A percentile compares a stretch with the other conserved stretches of the same genome.
Conservation (phyloP, 2,888 invertebrate species). For the Catocala fraxini region DNA sequence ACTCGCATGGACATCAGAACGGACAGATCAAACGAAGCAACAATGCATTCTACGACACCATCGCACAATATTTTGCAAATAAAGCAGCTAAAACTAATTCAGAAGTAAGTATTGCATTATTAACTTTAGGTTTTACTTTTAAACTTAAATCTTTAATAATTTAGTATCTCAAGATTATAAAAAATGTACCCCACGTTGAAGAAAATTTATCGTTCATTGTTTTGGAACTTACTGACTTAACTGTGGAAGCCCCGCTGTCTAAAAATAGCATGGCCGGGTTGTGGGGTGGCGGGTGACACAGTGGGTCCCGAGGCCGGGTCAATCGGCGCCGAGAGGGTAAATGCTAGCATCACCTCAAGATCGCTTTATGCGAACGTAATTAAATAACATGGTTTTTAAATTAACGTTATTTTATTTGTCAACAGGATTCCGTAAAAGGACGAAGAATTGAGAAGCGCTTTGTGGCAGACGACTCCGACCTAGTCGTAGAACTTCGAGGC, state of each 20-base stretch:
- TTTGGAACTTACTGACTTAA: slow-evolving; percentile 58
- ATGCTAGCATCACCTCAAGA: slow-evolving; percentile 55
- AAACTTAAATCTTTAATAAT: slow-evolving; percentile 9
- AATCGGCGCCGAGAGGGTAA: slow-evolving; percentile 67
- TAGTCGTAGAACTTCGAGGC: slow-evolving; percentile 89
- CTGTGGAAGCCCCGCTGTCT: slow-evolving; percentile 75
- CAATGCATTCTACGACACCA: slow-evolving; percentile 81
- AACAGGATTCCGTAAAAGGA: slow-evolving; percentile 70
- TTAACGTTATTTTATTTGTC: slow-evolving; percentile 49
- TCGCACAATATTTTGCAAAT: slow-evolving; percentile 81
- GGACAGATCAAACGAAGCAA: slow-evolving; percentile 65
- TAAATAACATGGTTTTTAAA: slow-evolving; percentile 19
- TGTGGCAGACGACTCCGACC: slow-evolving; percentile 88
- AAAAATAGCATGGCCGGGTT: slow-evolving; percentile 84
- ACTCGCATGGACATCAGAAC: slow-evolving; percentile 63
- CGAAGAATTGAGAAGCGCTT: slow-evolving; percentile 89
- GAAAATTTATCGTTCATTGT: slow-evolving; percentile 50
- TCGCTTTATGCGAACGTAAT: slow-evolving; percentile 44
- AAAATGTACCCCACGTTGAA: slow-evolving; percentile 20
- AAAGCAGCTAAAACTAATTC: slow-evolving; percentile 83
- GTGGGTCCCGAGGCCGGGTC: slow-evolving; percentile 80
- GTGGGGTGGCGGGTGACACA: slow-evolving; percentile 80
- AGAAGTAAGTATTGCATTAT: slow-evolving; percentile 83
- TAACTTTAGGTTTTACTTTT: slow-evolving; percentile 2
- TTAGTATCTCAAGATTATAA: slow-evolving; percentile 9